A percentile compares a stretch with the other conserved stretches of the same genome.
Evolutionary conservation across 1,140 invertebrate genomes (phyloP).

Genomic region (Sycobia sp.): DNA sequence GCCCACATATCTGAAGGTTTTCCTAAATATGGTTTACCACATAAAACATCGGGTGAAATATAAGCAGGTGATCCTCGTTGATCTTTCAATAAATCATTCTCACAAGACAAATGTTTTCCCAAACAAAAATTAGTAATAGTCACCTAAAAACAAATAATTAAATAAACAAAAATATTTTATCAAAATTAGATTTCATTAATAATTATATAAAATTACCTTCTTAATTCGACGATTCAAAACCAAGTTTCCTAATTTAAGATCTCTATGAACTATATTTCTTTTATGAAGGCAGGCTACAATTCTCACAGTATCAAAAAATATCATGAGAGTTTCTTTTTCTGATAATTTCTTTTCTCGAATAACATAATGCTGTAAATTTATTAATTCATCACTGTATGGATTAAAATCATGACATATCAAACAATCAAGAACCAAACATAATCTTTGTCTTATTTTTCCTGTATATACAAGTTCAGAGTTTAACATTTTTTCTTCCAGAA

Average conservation of each 20-base stretch:
- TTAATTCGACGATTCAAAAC: slow-evolving; percentile 75
- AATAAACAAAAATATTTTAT: neutral
- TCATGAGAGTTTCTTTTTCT: slow-evolving; percentile 76
- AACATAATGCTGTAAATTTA: slow-evolving; percentile 83
- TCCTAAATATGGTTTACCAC: slow-evolving; percentile 74
- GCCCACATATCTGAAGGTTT: slow-evolving; percentile 90
- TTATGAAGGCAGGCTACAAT: slow-evolving; percentile 79
- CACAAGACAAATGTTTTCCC: slow-evolving; percentile 77
- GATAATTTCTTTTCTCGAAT: slow-evolving; percentile 80
- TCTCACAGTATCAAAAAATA: slow-evolving; percentile 79
- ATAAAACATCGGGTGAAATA: slow-evolving; percentile 82
- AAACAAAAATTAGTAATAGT: slow-evolving; percentile 84
- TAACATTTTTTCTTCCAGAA: slow-evolving; percentile 68
- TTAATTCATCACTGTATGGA: slow-evolving; percentile 69
- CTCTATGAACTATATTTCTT: slow-evolving; percentile 82
- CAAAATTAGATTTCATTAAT: neutral
- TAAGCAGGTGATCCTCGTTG: slow-evolving; percentile 84
- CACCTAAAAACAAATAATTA: slow-evolving; percentile 56
- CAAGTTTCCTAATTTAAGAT: slow-evolving; percentile 82
- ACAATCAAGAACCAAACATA: slow-evolving; percentile 81
- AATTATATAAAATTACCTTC: slow-evolving; percentile 41
- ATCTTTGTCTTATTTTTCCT: slow-evolving; percentile 67
- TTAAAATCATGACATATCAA: slow-evolving; percentile 77
- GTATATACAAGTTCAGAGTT: slow-evolving; percentile 66
- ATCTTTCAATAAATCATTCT: slow-evolving; percentile 77